Evolutionary conservation across 2,113 vertebrate genomes (phyloP).

Genomic region (Prunella fulvescens): DNA sequence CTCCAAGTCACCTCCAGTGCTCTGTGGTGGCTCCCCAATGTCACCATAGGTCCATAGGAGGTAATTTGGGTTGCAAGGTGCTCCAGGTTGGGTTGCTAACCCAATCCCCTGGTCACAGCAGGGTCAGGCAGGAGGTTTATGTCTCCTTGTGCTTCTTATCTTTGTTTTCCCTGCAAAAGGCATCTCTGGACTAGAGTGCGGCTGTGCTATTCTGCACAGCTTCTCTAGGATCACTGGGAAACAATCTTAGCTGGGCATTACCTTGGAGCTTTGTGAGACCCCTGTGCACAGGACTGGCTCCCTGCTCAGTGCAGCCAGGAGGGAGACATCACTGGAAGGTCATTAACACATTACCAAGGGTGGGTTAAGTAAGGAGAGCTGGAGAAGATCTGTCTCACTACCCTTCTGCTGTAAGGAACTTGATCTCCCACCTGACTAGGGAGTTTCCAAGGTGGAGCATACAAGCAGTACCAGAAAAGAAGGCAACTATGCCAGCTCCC

Average conservation of each 20-base stretch:
- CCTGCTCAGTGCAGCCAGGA: background rate
- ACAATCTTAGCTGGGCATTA: fast-evolving
- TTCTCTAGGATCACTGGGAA: background rate
- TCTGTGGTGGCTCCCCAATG: background rate
- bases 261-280: background rate
- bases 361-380: background rate
- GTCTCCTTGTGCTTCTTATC: background rate
- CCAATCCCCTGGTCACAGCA: background rate
- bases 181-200: background rate
- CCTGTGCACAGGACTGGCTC: background rate
- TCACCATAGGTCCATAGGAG: background rate
- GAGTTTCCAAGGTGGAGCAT: background rate
- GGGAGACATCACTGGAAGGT: background rate
- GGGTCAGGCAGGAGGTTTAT: background rate
- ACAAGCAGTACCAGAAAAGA: background rate
- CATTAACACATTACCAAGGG: background rate
- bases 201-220: background rate
- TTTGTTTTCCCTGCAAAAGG: background rate
- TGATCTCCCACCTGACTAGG: background rate
- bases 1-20: background rate
- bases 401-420: background rate
- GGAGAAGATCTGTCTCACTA: background rate
- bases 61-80: background rate
- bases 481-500: background rate
- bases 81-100: background rate